Percentiles rank a stretch among this genome's conserved stretches.
These are phyloP conservation scores for Apomyelois bistriatella DNA, from an alignment of 2,888 invertebrate genomes.

Conservation along the genomic window DNA sequence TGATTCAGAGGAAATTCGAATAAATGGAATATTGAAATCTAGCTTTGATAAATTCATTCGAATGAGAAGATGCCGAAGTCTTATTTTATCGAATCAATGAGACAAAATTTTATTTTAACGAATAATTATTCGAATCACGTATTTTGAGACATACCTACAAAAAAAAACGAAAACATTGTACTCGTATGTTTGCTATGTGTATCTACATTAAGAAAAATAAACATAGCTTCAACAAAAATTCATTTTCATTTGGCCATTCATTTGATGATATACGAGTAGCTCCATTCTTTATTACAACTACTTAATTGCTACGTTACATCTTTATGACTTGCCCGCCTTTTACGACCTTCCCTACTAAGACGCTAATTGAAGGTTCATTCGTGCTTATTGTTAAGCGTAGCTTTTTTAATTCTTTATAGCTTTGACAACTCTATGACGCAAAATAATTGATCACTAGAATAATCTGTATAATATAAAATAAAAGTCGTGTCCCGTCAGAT, in stretches of 20 bases:
- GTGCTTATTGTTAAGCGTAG: neutral
- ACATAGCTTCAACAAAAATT: no score
- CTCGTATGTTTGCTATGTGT: no score
- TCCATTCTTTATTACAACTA: neutral
- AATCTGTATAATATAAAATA: no score
- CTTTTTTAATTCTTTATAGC: neutral
- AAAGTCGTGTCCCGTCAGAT: no score
- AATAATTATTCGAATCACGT: no score
- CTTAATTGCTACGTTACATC: neutral
- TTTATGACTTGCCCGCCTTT: neutral
- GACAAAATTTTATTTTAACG: no score
- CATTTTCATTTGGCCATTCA: no score
- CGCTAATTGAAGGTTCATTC: neutral
- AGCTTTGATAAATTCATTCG: neutral
- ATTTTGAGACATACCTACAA: no score
- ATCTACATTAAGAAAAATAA: no score
- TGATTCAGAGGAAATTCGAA: neutral
- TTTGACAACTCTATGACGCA: neutral
- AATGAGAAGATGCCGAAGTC: neutral
- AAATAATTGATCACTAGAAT: no score
- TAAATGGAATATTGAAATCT: neutral
- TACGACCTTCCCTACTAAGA: neutral
- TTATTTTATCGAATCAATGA: no score
- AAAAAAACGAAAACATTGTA: no score
- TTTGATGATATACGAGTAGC: neutral